Conservation (phyloP, 2,888 invertebrate species). For the Eueremaeus valkanovi region DNA sequence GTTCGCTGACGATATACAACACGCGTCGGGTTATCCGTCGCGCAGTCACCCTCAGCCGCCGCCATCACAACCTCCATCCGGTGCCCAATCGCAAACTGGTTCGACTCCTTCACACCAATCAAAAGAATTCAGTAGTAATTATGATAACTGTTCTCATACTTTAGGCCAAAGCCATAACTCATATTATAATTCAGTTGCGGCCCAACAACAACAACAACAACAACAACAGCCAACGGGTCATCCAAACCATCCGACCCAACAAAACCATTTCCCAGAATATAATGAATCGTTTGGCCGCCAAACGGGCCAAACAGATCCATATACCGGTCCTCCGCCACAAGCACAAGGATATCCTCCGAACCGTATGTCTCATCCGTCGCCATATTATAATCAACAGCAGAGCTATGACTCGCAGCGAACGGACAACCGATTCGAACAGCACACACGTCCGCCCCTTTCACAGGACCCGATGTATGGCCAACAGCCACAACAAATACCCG, state of each 20-base stretch:
- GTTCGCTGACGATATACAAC: constrained; percentile 45
- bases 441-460: constrained; percentile 26
- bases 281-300: constrained; percentile 8
- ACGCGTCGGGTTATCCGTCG: background rate
- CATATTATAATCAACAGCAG: constrained; percentile 21
- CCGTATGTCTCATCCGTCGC: constrained; percentile 37
- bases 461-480: constrained; percentile 22
- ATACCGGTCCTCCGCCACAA: constrained; percentile 43
- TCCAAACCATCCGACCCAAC: background rate
- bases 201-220: too few species aligned
- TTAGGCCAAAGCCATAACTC: background rate
- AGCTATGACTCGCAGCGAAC: constrained; percentile 1
- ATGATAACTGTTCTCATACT: background rate
- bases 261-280: constrained; percentile 22
- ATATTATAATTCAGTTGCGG: constrained; percentile 20
- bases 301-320: constrained; percentile 41
- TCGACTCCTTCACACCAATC: constrained; percentile 37
- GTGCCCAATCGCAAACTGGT: constrained; percentile 44
- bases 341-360: constrained; percentile 45
- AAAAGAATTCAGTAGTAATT: constrained; percentile 25
- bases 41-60: background rate
- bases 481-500: constrained; percentile 25
- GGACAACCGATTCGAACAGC: background rate
- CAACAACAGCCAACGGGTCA: constrained; percentile 9
- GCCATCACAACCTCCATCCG: constrained; percentile 37